A percentile compares a stretch with the other conserved stretches of the same genome.
phyloP scores from a whole-genome alignment of 1,140 invertebrate genomes.

The Drosophila melanica region DNA sequence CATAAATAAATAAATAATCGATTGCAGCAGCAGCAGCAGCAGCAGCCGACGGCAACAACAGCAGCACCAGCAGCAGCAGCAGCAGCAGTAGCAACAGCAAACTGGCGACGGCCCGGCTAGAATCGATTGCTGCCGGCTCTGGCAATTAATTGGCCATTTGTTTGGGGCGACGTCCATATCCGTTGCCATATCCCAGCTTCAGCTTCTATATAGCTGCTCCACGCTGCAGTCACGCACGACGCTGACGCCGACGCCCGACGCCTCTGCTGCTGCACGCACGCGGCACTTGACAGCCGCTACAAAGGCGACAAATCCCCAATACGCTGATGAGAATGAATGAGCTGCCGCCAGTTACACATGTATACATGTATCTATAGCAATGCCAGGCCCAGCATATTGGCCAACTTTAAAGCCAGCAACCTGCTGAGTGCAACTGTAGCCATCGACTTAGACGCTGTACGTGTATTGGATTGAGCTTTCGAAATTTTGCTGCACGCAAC shows the following conservation, averaged over 20 bases:
- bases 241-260: conserved; percentile 30
- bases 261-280: conserved; percentile 34
- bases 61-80: not conserved
- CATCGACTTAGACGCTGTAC: not conserved
- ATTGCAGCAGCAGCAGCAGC: conserved; percentile 41
- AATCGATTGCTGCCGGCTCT: conserved; percentile 18
- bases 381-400: conserved; percentile 4
- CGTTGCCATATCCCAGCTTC: conserved; percentile 24
- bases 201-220: not conserved
- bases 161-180: conserved; percentile 40
- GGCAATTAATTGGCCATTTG: conserved; percentile 79
- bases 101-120: conserved; percentile 5
- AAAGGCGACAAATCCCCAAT: conserved; percentile 74
- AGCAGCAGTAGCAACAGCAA: conserved; percentile 1
- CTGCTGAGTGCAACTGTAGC: not conserved
- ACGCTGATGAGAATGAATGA: conserved; percentile 80
- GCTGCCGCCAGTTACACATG: conserved; percentile 45
- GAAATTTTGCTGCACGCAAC: too few relatives aligned
- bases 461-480: conserved; percentile 15
- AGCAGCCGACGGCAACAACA: not conserved
- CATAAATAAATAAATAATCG: conserved; percentile 82
- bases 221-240: conserved; percentile 40
- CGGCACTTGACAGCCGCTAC: conserved; percentile 57
- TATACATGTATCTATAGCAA: conserved; percentile 13
- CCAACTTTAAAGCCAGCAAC: conserved; percentile 27